phyloP scores from a whole-genome alignment of 2,888 invertebrate genomes.

The Drosophila pegasa region DNA sequence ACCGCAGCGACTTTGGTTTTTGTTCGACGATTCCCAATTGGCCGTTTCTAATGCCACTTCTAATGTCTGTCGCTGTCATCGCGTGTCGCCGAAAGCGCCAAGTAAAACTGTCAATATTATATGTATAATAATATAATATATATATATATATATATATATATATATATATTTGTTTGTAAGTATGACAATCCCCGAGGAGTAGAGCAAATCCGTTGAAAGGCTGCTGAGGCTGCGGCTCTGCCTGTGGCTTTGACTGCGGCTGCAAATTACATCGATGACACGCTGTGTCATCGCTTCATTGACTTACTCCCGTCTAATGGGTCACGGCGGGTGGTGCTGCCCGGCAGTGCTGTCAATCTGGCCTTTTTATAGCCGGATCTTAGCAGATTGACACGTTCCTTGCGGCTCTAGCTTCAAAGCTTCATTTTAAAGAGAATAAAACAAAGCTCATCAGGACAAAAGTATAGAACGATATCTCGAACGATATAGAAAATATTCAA shows the following conservation, averaged over 20 bases:
- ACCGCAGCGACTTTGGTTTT: conserved; percentile 23
- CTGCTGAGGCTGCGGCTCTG: conserved; percentile 21
- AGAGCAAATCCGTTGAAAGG: conserved; percentile 55
- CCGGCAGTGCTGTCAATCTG: not conserved
- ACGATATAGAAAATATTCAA: too few relatives aligned
- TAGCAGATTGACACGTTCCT: too few relatives aligned
- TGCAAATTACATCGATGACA: conserved; percentile 77
- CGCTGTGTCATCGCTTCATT: conserved; percentile 76
- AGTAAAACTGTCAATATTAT: conserved; percentile 66
- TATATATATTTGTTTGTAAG: not conserved
- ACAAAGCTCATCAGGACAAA: too few relatives aligned
- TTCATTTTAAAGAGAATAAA: too few relatives aligned
- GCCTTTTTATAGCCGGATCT: not conserved
- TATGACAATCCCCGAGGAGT: conserved; percentile 58
- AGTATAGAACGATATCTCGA: too few relatives aligned
- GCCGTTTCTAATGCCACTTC: conserved; percentile 53
- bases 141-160: conserved; percentile 7
- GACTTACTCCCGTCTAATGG: conserved; percentile 53
- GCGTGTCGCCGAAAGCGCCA: conserved; percentile 57
- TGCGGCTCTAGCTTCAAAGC: too few relatives aligned
- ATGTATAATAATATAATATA: not conserved
- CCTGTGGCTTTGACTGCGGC: conserved; percentile 49
- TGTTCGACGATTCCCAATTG: conserved; percentile 56
- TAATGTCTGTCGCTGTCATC: conserved; percentile 39
- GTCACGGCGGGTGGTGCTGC: conserved; percentile 14